These are phyloP conservation scores for Eucriotettix oculatus DNA, from an alignment of 2,888 invertebrate species.

Conservation along the genomic window DNA sequence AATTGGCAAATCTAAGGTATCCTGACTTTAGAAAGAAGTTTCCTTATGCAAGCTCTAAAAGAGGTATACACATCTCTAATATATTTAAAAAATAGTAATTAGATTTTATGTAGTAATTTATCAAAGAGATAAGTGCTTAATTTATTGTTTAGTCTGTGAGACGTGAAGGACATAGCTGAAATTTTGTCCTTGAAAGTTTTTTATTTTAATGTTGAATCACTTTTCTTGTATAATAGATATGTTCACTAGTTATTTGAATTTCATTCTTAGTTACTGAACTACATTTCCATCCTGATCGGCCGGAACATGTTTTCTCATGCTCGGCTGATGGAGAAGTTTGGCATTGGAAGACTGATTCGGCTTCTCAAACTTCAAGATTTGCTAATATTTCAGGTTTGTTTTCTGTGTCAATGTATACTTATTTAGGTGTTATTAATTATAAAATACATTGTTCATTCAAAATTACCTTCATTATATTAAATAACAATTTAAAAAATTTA, in stretches of 20 bases:
- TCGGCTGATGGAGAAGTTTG: constrained; percentile 71
- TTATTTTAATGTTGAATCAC: background rate
- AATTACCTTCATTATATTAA: too few species aligned
- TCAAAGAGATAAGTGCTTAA: background rate
- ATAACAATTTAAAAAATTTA: too few species aligned
- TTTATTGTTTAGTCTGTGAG: background rate
- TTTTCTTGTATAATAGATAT: background rate
- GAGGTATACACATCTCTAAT: too few species aligned
- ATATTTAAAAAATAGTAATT: too few species aligned
- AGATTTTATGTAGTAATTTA: too few species aligned
- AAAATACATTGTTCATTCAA: too few species aligned
- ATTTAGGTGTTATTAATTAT: too few species aligned
- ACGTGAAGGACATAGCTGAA: background rate
- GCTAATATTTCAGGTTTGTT: background rate
- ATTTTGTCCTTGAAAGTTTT: background rate
- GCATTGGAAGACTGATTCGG: constrained; percentile 64
- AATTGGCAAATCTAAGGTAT: too few species aligned
- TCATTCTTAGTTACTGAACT: constrained; percentile 54
- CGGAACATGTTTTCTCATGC: constrained; percentile 68
- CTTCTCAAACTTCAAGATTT: constrained; percentile 8
- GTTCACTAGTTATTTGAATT: too few species aligned
- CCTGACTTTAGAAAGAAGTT: too few species aligned
- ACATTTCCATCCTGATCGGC: constrained; percentile 70
- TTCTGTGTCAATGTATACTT: too few species aligned
- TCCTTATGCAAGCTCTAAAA: too few species aligned